Base-by-base conservation (phyloP, 2,113 vertebrate genomes). In the Proteles cristata region DNA sequence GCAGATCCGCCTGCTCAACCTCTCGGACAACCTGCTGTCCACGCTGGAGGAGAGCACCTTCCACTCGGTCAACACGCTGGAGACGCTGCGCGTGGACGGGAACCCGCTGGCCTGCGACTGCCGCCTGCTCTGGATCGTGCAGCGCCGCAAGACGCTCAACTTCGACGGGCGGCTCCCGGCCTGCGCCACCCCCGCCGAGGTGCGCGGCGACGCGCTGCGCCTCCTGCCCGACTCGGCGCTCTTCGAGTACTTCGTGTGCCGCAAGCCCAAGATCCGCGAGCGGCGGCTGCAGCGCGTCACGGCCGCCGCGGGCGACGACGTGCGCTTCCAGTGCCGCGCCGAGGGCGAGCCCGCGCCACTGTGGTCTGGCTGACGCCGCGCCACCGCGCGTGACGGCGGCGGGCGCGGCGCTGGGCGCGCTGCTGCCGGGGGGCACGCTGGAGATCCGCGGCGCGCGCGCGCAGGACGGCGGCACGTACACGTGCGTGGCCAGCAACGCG, bases 21-120 rank as follows among this genome's bases (percentile, higher is more conserved):
- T 99, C 58, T 99, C 99, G 92, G 97, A 99, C 96, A 99, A 99
- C 97, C 98, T 98, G 73, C 98, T 99, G 94, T 98, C 99, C 94
- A 99, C 99, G 0, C 97, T 99, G 98, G 99, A 99, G 96, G 99
- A 99, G 95, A 99, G 98, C 92, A 98, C 99, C 61, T 99, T 99
- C 98, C 99, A 99, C 96, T 99, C 99, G 0, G 99, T 99, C 55
- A 99, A 99, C 99, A 99, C 99, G 0, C 98, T 99, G 98, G 99
- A 99, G 98, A 99, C 99, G 0, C 98, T 99, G 96, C 99, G 99
- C 7, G 98, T 99, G 95, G 99, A 99, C 88, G 99, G 98, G 63
- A 99, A 99, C 98, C 99, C 99, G 3, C 98, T 99, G 96, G 99
- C 99, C 91, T 99, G 99, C 0, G 99, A 99, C 98, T 99, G 99